A percentile compares a stretch with the other conserved stretches of the same genome.
Conservation (phyloP, 1,140 invertebrate genomes). For the Cataglyphis hispanica region DNA sequence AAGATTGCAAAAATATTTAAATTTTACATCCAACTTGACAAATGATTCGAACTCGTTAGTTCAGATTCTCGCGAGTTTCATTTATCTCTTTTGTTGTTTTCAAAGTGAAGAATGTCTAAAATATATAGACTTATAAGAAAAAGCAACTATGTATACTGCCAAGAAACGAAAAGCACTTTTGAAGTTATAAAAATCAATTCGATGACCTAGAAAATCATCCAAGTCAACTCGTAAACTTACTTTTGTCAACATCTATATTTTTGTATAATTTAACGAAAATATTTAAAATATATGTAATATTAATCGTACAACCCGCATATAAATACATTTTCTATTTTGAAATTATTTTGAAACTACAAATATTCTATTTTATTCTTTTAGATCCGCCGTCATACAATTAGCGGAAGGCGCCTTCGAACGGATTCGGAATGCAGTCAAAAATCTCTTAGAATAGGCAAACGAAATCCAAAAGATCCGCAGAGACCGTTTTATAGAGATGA, state of each 20-base stretch:
- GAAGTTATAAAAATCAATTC: not conserved
- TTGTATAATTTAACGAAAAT: not conserved
- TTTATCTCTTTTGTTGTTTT: not conserved
- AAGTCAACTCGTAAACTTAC: not conserved
- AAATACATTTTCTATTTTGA: not conserved
- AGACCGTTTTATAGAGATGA: slow-evolving; percentile 94
- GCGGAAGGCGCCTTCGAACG: slow-evolving; percentile 85
- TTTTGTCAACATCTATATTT: not conserved
- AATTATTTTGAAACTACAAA: not conserved
- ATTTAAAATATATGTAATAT: not conserved
- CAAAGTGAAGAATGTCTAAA: not conserved
- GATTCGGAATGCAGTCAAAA: slow-evolving; percentile 84
- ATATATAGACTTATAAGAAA: not conserved
- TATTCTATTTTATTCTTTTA: slow-evolving; percentile 63
- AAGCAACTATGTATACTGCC: slow-evolving; percentile 15
- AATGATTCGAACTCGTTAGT: not conserved
- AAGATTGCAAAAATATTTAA: slow-evolving; percentile 5
- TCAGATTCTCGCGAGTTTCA: not conserved
- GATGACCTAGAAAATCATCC: slow-evolving; percentile 33
- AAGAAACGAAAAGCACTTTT: slow-evolving; percentile 35
- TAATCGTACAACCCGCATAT: not conserved
- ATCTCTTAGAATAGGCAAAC: slow-evolving; percentile 78
- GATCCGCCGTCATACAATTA: slow-evolving; percentile 89
- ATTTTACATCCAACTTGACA: not conserved
- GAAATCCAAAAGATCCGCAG: slow-evolving; percentile 85